Evolutionary conservation across 1,140 invertebrate species (phyloP).

Genomic region (Liolophura sinensis): DNA sequence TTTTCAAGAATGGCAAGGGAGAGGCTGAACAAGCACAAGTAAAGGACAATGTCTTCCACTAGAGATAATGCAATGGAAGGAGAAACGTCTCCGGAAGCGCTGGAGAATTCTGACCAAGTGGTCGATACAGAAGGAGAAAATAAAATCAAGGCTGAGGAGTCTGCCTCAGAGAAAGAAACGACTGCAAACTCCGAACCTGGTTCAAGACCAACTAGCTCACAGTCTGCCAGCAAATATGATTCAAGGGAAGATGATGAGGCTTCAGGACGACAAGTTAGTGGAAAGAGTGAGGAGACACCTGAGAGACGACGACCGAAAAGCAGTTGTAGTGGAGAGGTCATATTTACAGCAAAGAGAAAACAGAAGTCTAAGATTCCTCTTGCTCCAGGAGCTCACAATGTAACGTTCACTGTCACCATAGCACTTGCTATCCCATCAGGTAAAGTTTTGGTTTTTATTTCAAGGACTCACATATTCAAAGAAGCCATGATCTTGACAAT

Average conservation of each 20-base stretch:
- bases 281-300: conserved; percentile 10
- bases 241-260: conserved; percentile 5
- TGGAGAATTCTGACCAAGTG: no score
- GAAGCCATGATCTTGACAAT: not conserved
- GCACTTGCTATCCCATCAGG: conserved; percentile 41
- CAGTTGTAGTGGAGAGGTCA: conserved; percentile 24
- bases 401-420: conserved; percentile 43
- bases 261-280: not conserved
- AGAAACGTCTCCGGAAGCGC: no score
- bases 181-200: conserved; percentile 8
- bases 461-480: no score
- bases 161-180: not conserved
- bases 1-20: no score
- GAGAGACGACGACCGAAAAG: conserved; percentile 23
- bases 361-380: conserved; percentile 15
- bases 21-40: no score
- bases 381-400: conserved; percentile 28
- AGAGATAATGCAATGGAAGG: no score
- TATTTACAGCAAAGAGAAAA: conserved; percentile 32
- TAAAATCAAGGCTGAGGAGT: conserved; percentile 25
- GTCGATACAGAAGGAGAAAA: conserved; percentile 18
- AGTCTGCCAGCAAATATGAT: not conserved
- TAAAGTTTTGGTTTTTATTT: conserved; percentile 5
- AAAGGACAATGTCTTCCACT: no score
- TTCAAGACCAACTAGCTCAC: conserved; percentile 1